Evolutionary conservation across 64 coral and sea anemone genomes (phyloP), one percentile per base, ranked within the genome.

Genomic region (Platygyra sinensis): DNA sequence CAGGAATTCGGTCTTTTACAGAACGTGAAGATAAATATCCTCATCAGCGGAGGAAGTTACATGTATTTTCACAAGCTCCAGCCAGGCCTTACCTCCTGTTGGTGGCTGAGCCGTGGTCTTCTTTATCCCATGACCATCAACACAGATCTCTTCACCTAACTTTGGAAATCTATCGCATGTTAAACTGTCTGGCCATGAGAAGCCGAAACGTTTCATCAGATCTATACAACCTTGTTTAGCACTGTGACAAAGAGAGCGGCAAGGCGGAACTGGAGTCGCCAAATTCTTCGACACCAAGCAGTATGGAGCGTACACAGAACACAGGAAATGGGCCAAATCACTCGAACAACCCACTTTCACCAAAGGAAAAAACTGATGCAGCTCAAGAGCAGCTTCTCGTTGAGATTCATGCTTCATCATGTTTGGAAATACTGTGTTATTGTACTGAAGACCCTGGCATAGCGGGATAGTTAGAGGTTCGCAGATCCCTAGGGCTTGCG

Each of bases 181-280:
- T 32, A 92, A 76, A 49, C 54, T 51, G 18, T 55, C n/a, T 7
- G 72, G 60, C 90, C 90, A 92, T 24, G 82, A 29, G 38, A 78
- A 64, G 38, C 49, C 74, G 20, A 92, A 79, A 31, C 67, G 39
- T 55, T 63, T 77, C 74, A 92, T 79, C 25, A 78, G 28, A 0
- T 20, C 81, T 31, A 79, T 72, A 76, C 90, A 92, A 0, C 59
- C 73, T 20, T 39, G 22, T 71, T 36, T 78, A 33, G 67, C 82
- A 46, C 76, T 92, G 84, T 92, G 72, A 57, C 90, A 92, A 42
- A 92, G 90, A n/a, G 28, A 52, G 12, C 90, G 90, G 36, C 90
- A 92, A 8, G 82, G 90, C 0, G 62, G 90, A 38, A 79, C 12
- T 17, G 90, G 17, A 20, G 15, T 38, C 19, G 20, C 19, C 22